Evolutionary conservation across 2,888 invertebrate genomes (phyloP).

Genomic region (Tuta absoluta): DNA sequence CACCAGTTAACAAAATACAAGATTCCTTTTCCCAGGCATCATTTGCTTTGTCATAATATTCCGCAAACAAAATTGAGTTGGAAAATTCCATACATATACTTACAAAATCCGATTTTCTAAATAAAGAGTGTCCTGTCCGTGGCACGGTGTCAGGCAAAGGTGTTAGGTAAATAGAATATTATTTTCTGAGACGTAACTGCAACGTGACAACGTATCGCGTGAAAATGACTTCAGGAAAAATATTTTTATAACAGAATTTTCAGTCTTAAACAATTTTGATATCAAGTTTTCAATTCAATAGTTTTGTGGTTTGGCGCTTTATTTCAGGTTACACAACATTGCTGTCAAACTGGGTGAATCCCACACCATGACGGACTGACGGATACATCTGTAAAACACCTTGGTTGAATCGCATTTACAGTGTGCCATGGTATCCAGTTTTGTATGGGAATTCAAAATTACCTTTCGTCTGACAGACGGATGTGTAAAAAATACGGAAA

Average conservation of each 20-base stretch:
- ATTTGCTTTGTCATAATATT: background rate
- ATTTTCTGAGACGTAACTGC: conserved; percentile 12
- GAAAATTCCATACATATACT: background rate
- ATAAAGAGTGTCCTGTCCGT: conserved; percentile 12
- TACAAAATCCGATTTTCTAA: conserved; percentile 3
- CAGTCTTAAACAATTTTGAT: background rate
- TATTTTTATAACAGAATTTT: background rate
- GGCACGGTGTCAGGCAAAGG: conserved; percentile 4
- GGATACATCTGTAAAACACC: no score
- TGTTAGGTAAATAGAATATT: conserved; percentile 20
- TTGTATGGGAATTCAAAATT: no score
- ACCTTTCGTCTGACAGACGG: no score
- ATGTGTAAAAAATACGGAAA: no score
- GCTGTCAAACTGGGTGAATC: no score
- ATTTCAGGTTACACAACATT: background rate
- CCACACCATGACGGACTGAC: no score
- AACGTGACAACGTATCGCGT: background rate
- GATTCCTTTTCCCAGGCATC: no score
- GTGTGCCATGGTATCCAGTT: no score
- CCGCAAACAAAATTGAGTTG: background rate
- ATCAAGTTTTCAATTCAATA: background rate
- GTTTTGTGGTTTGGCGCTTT: background rate
- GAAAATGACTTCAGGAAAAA: conserved; percentile 8
- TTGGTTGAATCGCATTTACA: no score
- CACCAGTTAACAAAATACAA: no score